A percentile compares a stretch with the other conserved stretches of the same genome.
These are phyloP conservation scores for Conopomorpha cramerella DNA, from an alignment of 1,140 invertebrate genomes.

Conservation along the genomic window DNA sequence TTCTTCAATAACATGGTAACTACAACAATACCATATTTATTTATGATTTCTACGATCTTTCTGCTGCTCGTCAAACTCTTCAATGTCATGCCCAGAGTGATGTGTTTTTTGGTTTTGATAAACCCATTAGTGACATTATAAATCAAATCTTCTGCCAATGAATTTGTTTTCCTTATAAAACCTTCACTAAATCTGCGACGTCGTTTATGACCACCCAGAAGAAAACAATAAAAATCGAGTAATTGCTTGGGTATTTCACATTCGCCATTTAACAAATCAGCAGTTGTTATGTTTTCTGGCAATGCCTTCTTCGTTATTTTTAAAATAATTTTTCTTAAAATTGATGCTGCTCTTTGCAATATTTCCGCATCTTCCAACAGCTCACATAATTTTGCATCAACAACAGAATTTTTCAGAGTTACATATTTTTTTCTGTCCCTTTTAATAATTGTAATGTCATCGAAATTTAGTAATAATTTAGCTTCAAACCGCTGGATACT, in stretches of 20 bases:
- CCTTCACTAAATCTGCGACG: constrained; percentile 1
- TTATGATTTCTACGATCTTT: constrained; percentile 17
- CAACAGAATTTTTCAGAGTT: too few species aligned
- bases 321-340: too few species aligned
- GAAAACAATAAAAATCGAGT: constrained; percentile 6
- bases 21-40: constrained; percentile 24
- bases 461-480: too few species aligned
- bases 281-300: constrained; percentile 5
- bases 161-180: constrained; percentile 3
- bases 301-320: too few species aligned
- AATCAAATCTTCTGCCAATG: constrained; percentile 11
- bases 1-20: constrained; percentile 21
- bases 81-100: constrained; percentile 18
- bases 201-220: constrained; percentile 4
- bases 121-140: constrained; percentile 13
- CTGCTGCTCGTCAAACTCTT: constrained; percentile 30
- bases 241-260: constrained; percentile 6
- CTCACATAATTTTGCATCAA: too few species aligned
- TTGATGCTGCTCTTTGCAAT: too few species aligned
- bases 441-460: too few species aligned
- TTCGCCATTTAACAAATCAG: constrained; percentile 7
- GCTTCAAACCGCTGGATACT: too few species aligned
- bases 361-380: too few species aligned
- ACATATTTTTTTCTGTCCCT: too few species aligned
- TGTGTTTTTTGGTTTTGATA: constrained; percentile 22